Evolutionary conservation across 2,888 invertebrate genomes (phyloP).

Genomic region (Drosophila anomelani): DNA sequence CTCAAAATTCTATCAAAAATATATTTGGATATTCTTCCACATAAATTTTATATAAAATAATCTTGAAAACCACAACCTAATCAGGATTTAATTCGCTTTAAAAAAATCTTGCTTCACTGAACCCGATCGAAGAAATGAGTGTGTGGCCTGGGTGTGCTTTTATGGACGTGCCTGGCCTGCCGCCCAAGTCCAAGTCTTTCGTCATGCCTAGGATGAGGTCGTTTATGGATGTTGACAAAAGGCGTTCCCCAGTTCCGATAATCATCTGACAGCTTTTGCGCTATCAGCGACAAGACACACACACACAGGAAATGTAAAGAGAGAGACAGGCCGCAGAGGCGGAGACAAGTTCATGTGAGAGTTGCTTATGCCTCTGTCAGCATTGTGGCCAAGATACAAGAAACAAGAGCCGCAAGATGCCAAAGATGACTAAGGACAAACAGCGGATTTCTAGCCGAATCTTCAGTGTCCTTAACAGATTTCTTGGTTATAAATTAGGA

Average conservation of each 20-base stretch:
- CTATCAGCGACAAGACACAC: conserved; percentile 68
- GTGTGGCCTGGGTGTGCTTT: conserved; percentile 9
- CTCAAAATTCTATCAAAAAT: not conserved
- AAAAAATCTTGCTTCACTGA: not conserved
- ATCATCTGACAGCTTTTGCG: conserved; percentile 79
- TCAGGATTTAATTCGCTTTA: not conserved
- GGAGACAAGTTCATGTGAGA: conserved; percentile 37
- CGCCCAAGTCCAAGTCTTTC: conserved; percentile 26
- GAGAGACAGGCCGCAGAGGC: conserved; percentile 1
- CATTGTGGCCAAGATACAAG: conserved; percentile 49
- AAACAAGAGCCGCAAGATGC: conserved; percentile 28
- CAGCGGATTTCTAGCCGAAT: not conserved
- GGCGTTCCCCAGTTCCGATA: conserved; percentile 70
- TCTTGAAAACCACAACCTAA: not conserved
- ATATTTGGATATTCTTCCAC: not conserved
- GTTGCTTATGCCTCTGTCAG: conserved; percentile 63
- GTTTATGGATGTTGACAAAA: conserved; percentile 79
- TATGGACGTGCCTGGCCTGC: conserved; percentile 60
- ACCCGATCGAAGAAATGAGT: not conserved
- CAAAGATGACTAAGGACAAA: conserved; percentile 56
- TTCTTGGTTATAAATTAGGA: not conserved
- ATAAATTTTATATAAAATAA: not conserved
- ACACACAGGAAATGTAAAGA: conserved; percentile 14
- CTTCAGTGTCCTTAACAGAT: not conserved
- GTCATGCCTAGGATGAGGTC: conserved; percentile 61